These are phyloP conservation scores for Lerema accius DNA, from an alignment of 1,140 invertebrate genomes.

Conservation along the genomic window DNA sequence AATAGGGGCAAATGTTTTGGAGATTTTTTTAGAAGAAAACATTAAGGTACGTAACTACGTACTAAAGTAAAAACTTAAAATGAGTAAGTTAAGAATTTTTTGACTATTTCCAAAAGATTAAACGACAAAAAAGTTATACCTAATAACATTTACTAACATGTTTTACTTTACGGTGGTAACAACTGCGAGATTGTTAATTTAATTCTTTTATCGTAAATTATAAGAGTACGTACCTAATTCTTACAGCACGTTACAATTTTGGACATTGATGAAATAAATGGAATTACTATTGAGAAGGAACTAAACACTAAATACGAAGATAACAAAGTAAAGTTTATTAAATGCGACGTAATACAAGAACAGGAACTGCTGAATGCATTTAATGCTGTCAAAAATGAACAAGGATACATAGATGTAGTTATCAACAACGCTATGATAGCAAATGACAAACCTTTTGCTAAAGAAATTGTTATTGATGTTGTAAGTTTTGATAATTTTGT, in stretches of 20 bases:
- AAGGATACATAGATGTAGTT: conserved; percentile 84
- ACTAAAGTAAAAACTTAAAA: too few species aligned
- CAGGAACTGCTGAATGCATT: conserved; percentile 39
- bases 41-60: conserved; percentile 42
- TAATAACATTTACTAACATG: too few species aligned
- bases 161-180: too few species aligned
- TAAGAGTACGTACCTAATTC: too few species aligned
- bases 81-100: too few species aligned
- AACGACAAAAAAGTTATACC: too few species aligned
- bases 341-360: conserved; percentile 44
- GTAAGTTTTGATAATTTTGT: too few species aligned
- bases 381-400: conserved; percentile 46
- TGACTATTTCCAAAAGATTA: too few species aligned
- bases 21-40: conserved; percentile 32
- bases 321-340: conserved; percentile 39
- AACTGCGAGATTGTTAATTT: too few species aligned
- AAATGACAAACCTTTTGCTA: conserved; percentile 34
- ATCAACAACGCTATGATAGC: conserved; percentile 85
- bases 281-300: conserved; percentile 39
- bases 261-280: conserved; percentile 39
- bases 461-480: conserved; percentile 41
- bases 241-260: conserved; percentile 46
- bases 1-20: conserved; percentile 32
- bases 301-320: conserved; percentile 36
- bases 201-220: too few species aligned